Percentiles rank a stretch among this genome's conserved stretches.
Evolutionary conservation across 2,888 invertebrate genomes (phyloP).

Genomic region (Linnaemya vulpina): DNA sequence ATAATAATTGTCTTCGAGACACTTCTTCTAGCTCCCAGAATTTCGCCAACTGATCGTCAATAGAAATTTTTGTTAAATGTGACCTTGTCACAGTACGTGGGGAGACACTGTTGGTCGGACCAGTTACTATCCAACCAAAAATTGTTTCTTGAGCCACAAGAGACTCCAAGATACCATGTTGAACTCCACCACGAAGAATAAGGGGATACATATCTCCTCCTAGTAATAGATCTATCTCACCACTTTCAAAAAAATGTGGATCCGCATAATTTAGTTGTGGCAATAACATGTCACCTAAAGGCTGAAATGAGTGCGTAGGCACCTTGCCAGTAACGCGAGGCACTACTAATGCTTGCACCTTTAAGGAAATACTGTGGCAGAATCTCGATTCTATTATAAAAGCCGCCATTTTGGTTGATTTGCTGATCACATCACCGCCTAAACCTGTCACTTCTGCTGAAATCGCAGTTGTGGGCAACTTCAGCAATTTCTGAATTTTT

Average conservation of each 20-base stretch:
- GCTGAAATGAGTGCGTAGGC: neutral
- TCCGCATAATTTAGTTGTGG: neutral
- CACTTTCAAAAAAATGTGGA: constrained; percentile 5
- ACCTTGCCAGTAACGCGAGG: too few relatives aligned
- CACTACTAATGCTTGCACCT: neutral
- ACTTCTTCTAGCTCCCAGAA: constrained; percentile 48
- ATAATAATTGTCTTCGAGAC: constrained; percentile 9
- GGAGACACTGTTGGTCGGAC: neutral
- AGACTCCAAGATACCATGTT: constrained; percentile 24
- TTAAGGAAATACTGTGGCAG: too few relatives aligned
- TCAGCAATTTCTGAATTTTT: too few relatives aligned
- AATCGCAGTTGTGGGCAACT: too few relatives aligned
- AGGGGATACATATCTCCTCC: constrained; percentile 14
- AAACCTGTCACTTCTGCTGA: too few relatives aligned
- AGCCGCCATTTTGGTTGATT: too few relatives aligned
- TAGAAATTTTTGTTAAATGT: neutral
- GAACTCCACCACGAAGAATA: constrained; percentile 23
- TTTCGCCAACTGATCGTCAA: neutral
- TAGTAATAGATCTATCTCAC: constrained; percentile 6
- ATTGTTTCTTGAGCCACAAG: constrained; percentile 39
- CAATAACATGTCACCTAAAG: neutral
- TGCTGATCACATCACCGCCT: too few relatives aligned
- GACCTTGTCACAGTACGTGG: neutral
- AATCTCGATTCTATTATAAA: too few relatives aligned
- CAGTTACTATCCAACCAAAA: constrained; percentile 12